Percentiles rank a stretch among this genome's conserved stretches.
These are phyloP conservation scores for Climacteris rufus DNA, from an alignment of 2,113 vertebrate species.

Conservation along the genomic window DNA sequence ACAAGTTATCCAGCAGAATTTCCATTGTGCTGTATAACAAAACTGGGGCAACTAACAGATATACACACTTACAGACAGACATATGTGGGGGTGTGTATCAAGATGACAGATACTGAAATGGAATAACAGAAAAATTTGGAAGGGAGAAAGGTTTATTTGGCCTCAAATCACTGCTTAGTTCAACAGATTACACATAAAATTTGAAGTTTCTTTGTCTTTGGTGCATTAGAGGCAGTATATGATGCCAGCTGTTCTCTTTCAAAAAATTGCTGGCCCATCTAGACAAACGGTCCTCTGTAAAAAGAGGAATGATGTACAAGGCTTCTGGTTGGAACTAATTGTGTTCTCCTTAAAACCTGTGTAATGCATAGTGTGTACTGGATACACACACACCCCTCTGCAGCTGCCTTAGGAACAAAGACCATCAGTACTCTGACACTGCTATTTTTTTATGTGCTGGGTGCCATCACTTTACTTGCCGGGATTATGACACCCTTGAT, in stretches of 20 bases:
- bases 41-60: background rate
- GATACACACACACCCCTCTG: background rate
- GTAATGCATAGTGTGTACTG: background rate
- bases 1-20: background rate
- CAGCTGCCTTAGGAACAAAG: background rate
- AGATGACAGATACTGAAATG: background rate
- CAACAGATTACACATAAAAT: background rate
- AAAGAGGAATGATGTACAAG: background rate
- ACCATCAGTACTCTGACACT: too few relatives aligned
- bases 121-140: background rate
- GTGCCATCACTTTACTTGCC: background rate
- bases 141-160: background rate
- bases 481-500: background rate
- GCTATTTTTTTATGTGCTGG: background rate
- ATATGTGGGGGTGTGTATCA: background rate
- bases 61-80: background rate
- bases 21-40: background rate
- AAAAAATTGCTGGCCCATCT: background rate
- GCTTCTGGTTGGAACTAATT: background rate
- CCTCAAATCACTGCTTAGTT: conserved; percentile 21
- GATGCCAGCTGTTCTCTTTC: conserved; percentile 6
- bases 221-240: background rate
- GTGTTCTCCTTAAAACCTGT: background rate
- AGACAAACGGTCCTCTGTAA: background rate
- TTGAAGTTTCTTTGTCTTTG: conserved; percentile 38